A percentile compares a stretch with the other conserved stretches of the same genome.
Evolutionary conservation across 2,888 invertebrate genomes (phyloP).

Genomic region (Acleris laterana): DNA sequence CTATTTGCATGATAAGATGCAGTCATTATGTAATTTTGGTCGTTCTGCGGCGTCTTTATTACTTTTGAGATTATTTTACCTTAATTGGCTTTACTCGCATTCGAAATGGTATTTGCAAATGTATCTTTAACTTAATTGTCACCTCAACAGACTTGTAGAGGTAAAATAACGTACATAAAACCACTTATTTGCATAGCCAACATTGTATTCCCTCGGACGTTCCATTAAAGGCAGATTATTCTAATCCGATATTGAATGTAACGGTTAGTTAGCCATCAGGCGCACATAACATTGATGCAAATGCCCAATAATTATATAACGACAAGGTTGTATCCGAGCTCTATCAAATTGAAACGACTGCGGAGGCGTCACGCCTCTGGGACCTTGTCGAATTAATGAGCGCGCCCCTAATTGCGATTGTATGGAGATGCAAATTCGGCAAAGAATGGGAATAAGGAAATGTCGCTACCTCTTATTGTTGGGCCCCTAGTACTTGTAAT

Average conservation of each 20-base stretch:
- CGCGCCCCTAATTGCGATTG: slow-evolving; percentile 76
- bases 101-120: neutral
- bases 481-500: slow-evolving; percentile 76
- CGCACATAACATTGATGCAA: slow-evolving; percentile 72
- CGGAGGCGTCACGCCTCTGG: slow-evolving; percentile 49
- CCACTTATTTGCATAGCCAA: slow-evolving; percentile 9
- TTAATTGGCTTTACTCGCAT: neutral
- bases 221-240: slow-evolving; percentile 51
- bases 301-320: slow-evolving; percentile 68
- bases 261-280: slow-evolving; percentile 62
- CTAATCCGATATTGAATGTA: slow-evolving; percentile 66
- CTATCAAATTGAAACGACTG: slow-evolving; percentile 62
- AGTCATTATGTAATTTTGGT: slow-evolving; percentile 34
- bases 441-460: slow-evolving; percentile 65
- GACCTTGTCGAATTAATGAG: slow-evolving; percentile 62
- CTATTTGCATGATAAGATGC: slow-evolving; percentile 42
- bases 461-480: slow-evolving; percentile 67
- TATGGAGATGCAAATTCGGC: slow-evolving; percentile 79
- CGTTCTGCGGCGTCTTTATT: slow-evolving; percentile 36
- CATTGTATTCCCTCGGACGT: slow-evolving; percentile 19
- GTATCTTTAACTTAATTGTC: neutral
- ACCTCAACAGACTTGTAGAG: neutral
- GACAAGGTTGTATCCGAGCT: slow-evolving; percentile 62
- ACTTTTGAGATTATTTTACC: slow-evolving; percentile 24
- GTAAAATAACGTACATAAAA: slow-evolving; percentile 1